These are phyloP conservation scores for Diuraphis noxia DNA, from an alignment of 1,140 invertebrate genomes.

Conservation along the genomic window DNA sequence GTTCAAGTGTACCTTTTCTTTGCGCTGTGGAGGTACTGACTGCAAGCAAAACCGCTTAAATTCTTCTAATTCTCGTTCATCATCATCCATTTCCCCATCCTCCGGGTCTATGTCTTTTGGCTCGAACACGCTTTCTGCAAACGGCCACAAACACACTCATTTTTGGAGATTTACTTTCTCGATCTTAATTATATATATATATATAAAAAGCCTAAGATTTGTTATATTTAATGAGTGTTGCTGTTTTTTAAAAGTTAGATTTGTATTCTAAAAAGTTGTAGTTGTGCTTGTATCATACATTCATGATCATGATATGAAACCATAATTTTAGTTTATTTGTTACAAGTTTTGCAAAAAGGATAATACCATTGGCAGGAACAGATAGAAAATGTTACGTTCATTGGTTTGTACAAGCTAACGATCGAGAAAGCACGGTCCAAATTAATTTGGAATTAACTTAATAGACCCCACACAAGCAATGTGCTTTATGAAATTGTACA, in stretches of 20 bases:
- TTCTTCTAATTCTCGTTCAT: slow-evolving; percentile 75
- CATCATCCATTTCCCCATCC: slow-evolving; percentile 75
- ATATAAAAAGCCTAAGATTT: background rate
- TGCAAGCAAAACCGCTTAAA: slow-evolving; percentile 80
- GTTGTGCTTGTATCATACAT: background rate
- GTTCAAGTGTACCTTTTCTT: slow-evolving; percentile 73
- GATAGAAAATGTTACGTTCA: background rate
- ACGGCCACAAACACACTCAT: slow-evolving; percentile 58
- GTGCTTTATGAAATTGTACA: slow-evolving; percentile 32
- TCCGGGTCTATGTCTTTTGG: slow-evolving; percentile 76
- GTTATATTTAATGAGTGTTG: slow-evolving; percentile 13
- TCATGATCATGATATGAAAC: slow-evolving; percentile 4
- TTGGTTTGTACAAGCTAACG: slow-evolving; percentile 21
- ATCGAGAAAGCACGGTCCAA: slow-evolving; percentile 47
- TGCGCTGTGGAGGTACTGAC: slow-evolving; percentile 69
- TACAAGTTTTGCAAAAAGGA: background rate
- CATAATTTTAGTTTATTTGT: background rate
- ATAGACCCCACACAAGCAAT: slow-evolving; percentile 44
- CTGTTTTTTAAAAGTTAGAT: background rate
- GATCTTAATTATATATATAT: slow-evolving; percentile 30
- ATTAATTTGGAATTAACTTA: slow-evolving; percentile 23
- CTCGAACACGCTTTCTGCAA: slow-evolving; percentile 76
- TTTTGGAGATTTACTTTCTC: slow-evolving; percentile 50
- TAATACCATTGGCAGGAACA: background rate
- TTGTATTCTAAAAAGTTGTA: background rate